A percentile compares a stretch with the other conserved stretches of the same genome.
Evolutionary conservation across 92 coral and sea anemone species (phyloP).

Genomic region (Pocillopora grandis): DNA sequence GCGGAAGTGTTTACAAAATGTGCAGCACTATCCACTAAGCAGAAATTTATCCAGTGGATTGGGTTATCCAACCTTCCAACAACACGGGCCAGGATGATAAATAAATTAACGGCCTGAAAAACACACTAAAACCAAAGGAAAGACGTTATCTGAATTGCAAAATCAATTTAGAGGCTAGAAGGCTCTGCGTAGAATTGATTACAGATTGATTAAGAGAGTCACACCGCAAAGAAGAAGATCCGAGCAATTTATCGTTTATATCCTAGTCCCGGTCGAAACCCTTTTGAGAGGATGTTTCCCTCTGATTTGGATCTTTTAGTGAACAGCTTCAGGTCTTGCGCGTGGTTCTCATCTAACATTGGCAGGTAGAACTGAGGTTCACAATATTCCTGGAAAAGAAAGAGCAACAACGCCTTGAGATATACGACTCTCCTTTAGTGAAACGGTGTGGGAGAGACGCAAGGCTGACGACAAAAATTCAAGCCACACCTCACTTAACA

Average conservation of each 20-base stretch:
- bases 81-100: too few species aligned
- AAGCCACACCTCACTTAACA: too few species aligned
- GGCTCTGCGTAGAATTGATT: neutral
- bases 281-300: conserved; percentile 71
- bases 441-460: too few species aligned
- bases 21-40: too few species aligned
- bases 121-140: too few species aligned
- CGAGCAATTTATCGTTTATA: conserved; percentile 26
- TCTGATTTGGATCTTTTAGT: conserved; percentile 93
- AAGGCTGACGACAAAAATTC: too few species aligned
- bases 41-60: too few species aligned
- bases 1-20: too few species aligned
- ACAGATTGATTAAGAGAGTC: neutral
- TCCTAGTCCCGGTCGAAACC: conserved; percentile 91
- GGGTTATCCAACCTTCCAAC: too few species aligned
- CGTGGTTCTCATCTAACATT: conserved; percentile 84
- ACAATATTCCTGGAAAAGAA: conserved; percentile 69
- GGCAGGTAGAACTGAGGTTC: conserved; percentile 87
- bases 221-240: neutral
- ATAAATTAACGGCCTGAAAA: too few species aligned
- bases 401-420: neutral
- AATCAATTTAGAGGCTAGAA: too few species aligned
- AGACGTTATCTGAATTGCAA: too few species aligned
- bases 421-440: neutral
- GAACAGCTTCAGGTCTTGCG: conserved; percentile 84